Conservation (phyloP, 2,888 invertebrate genomes). For the Philhelius pedissequus region DNA sequence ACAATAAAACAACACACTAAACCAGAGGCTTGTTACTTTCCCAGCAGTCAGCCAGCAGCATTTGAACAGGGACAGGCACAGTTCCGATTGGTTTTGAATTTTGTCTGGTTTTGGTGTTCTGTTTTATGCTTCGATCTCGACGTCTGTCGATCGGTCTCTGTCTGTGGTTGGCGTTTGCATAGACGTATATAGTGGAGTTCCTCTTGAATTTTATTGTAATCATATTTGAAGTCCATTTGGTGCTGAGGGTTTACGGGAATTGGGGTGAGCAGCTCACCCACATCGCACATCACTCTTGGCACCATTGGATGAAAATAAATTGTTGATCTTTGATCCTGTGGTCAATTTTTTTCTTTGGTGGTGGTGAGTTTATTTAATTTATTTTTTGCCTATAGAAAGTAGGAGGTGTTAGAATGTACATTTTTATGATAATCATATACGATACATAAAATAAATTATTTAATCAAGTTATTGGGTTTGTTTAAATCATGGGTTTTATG, state of each 20-base stretch:
- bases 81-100: slow-evolving; percentile 45
- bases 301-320: slow-evolving; percentile 30
- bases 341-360: background rate
- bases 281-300: slow-evolving; percentile 38
- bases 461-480: background rate
- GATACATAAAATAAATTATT: background rate
- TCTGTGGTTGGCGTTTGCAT: background rate
- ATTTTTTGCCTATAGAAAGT: background rate
- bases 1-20: slow-evolving; percentile 68
- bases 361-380: background rate
- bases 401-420: slow-evolving; percentile 56
- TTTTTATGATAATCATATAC: slow-evolving; percentile 38
- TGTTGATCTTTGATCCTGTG: slow-evolving; percentile 44
- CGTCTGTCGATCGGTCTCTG: background rate
- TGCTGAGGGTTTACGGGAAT: slow-evolving; percentile 14
- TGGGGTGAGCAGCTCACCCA: slow-evolving; percentile 54
- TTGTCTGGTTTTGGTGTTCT: slow-evolving; percentile 8
- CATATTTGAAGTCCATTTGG: slow-evolving; percentile 42
- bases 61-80: slow-evolving; percentile 11
- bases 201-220: slow-evolving; percentile 32
- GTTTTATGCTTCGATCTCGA: slow-evolving; percentile 41
- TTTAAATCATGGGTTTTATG: background rate
- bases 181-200: slow-evolving; percentile 12
- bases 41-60: slow-evolving; percentile 38
- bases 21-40: slow-evolving; percentile 67